Conservation (phyloP, 2,797 vertebrate species). For the Salarias fasciatus region DNA sequence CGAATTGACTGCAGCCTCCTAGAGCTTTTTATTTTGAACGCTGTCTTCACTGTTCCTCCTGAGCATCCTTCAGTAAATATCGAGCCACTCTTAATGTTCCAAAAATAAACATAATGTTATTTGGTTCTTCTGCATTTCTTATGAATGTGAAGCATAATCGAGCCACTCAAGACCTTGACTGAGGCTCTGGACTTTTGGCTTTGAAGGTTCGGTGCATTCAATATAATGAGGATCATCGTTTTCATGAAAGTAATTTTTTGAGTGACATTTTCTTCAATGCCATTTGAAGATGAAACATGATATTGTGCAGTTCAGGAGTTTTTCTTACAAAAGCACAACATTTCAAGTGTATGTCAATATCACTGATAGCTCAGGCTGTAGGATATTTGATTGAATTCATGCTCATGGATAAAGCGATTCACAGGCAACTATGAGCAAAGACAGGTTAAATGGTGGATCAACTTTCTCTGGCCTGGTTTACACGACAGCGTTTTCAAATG, state of each 20-base stretch:
- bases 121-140: slow-evolving; percentile 8
- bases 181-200: slow-evolving; percentile 17
- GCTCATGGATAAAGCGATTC: too few species aligned
- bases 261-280: slow-evolving; percentile 19
- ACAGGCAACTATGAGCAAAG: too few species aligned
- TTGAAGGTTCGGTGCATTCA: slow-evolving; percentile 16
- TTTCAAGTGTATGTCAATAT: not conserved
- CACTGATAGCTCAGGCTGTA: too few species aligned
- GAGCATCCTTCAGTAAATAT: slow-evolving; percentile 15
- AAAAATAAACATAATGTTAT: slow-evolving; percentile 20
- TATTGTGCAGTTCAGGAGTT: not conserved
- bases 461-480: too few species aligned
- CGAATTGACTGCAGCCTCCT: slow-evolving; percentile 2
- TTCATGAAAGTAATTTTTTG: slow-evolving; percentile 21
- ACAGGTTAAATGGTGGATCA: too few species aligned
- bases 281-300: slow-evolving; percentile 10
- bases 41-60: slow-evolving; percentile 9
- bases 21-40: slow-evolving; percentile 13
- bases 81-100: not conserved
- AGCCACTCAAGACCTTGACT: slow-evolving; percentile 13
- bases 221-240: slow-evolving; percentile 18
- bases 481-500: too few species aligned
- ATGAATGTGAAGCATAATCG: slow-evolving; percentile 17
- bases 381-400: too few species aligned
- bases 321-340: not conserved